phyloP scores from a whole-genome alignment of 2,888 invertebrate species.

The Lapara coniferarum region DNA sequence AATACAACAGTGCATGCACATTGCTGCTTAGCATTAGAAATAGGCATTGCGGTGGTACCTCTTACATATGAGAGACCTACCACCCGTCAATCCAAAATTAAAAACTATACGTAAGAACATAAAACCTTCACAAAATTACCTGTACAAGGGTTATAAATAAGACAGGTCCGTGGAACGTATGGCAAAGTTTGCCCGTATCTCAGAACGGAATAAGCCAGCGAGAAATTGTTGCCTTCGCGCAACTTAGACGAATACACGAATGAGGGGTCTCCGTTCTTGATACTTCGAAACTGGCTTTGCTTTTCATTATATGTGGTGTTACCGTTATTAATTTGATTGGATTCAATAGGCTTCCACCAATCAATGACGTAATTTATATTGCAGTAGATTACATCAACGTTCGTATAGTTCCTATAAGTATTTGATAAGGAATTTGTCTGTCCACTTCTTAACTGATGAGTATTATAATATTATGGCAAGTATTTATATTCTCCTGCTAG shows the following conservation, averaged over 20 bases:
- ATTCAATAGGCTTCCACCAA: too few species aligned
- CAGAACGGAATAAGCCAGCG: slow-evolving; percentile 49
- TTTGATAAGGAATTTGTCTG: too few species aligned
- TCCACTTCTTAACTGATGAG: too few species aligned
- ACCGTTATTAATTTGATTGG: background rate
- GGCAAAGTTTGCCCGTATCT: slow-evolving; percentile 60
- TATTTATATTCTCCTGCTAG: background rate
- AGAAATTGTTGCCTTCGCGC: slow-evolving; percentile 29
- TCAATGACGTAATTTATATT: too few species aligned
- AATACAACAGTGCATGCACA: too few species aligned
- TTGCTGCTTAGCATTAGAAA: too few species aligned
- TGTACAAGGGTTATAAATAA: slow-evolving; percentile 46
- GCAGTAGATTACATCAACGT: too few species aligned
- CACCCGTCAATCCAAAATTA: background rate
- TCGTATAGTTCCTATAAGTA: too few species aligned
- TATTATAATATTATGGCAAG: background rate
- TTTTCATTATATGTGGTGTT: background rate
- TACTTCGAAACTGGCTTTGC: slow-evolving; percentile 7
- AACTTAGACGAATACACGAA: slow-evolving; percentile 32
- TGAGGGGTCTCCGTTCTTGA: background rate
- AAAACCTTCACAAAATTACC: slow-evolving; percentile 35
- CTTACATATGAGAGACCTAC: too few species aligned
- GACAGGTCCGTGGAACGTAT: slow-evolving; percentile 42
- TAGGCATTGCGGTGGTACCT: too few species aligned
- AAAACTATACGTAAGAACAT: slow-evolving; percentile 5